A percentile compares a stretch with the other conserved stretches of the same genome.
Conservation (phyloP, 2,888 invertebrate species). For the Tachina lurida region DNA sequence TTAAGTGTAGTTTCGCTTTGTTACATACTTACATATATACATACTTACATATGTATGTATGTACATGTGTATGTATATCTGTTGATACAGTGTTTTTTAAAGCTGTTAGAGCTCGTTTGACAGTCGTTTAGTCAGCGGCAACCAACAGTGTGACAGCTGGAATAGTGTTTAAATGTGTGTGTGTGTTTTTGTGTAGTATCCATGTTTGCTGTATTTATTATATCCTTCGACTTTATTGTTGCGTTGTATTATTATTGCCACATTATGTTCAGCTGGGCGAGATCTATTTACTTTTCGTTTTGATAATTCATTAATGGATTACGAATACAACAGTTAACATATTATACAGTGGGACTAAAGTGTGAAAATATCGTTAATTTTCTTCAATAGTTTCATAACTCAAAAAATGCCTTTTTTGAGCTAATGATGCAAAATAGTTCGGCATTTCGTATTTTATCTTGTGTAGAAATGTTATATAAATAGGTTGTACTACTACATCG, state of each 20-base stretch:
- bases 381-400: too few species aligned
- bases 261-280: constrained; percentile 73
- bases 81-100: constrained; percentile 19
- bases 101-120: constrained; percentile 57
- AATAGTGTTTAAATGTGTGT: constrained; percentile 18
- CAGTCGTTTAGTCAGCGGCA: constrained; percentile 69
- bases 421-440: too few species aligned
- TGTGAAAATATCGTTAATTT: too few species aligned
- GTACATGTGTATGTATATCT: neutral
- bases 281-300: constrained; percentile 74
- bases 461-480: too few species aligned
- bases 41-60: neutral
- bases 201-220: constrained; percentile 58
- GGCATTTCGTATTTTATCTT: too few species aligned
- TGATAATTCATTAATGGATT: constrained; percentile 75
- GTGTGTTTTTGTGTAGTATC: constrained; percentile 3
- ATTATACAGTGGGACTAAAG: constrained; percentile 42
- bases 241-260: constrained; percentile 69
- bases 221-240: constrained; percentile 63
- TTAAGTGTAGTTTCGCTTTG: constrained; percentile 13
- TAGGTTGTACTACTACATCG: too few species aligned
- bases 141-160: constrained; percentile 70
- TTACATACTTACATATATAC: neutral
- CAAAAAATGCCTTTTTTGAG: too few species aligned
- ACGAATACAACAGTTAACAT: constrained; percentile 70